These are phyloP conservation scores for Hydractinia echinata DNA, from an alignment of 30 jellyfish, hydroid and myxozoan genomes.

Conservation along the genomic window DNA sequence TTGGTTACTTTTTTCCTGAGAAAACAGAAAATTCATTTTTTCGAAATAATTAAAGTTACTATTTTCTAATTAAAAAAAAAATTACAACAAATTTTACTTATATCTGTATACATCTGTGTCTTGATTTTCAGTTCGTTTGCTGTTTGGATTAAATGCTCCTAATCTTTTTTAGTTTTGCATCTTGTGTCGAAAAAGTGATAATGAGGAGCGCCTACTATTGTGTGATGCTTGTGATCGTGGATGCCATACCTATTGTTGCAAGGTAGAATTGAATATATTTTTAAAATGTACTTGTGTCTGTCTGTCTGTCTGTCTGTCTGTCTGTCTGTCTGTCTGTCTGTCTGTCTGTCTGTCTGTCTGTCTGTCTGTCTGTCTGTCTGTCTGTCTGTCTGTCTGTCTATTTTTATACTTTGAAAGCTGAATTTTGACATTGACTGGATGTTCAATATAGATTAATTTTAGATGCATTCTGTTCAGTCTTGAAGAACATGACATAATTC, in stretches of 20 bases:
- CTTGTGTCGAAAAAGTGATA: constrained; percentile 90
- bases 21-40: too few species aligned
- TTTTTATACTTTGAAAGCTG: too few species aligned
- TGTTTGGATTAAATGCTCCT: background rate
- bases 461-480: too few species aligned
- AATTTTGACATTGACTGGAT: too few species aligned
- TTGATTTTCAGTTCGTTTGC: background rate
- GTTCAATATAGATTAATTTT: too few species aligned
- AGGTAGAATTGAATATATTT: constrained; percentile 24
- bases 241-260: constrained; percentile 93
- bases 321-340: constrained; percentile 14
- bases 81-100: background rate
- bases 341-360: too few species aligned
- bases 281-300: background rate
- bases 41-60: background rate
- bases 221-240: constrained; percentile 98
- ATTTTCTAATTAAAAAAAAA: background rate
- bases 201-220: constrained; percentile 75
- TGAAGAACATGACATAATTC: too few species aligned
- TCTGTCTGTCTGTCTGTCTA: too few species aligned
- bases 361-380: too few species aligned
- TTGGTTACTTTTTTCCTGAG: too few species aligned
- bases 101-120: background rate
- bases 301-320: background rate
- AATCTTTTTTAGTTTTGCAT: constrained; percentile 72